Base-by-base conservation (phyloP, 2,113 vertebrate species). In the Plotosus lineatus region DNA sequence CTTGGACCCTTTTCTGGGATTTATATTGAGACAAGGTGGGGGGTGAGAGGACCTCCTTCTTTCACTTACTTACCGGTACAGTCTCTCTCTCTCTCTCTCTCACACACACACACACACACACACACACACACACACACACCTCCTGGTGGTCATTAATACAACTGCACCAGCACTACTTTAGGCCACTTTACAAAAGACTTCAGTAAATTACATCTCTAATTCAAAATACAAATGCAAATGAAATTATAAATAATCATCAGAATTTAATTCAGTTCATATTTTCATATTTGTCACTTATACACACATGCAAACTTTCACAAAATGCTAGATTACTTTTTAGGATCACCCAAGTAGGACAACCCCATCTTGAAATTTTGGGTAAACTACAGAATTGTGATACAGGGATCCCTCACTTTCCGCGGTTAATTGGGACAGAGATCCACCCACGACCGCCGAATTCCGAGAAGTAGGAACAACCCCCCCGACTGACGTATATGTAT, bases 61-160 rank as follows among this genome's bases (percentile, higher is more conserved):
- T 61, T 19, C 79, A 60, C 68, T 76, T 38, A 76, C 61, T 75
- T 31, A 46, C 56, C n/a, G n/a, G n/a, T n/a, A n/a, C 76, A 65
- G 50, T 66, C 60, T 66, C 81, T 79, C 56, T 61, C 60, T 63
- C 76, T 77, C 75, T 69, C 75, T 78, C 60, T 78, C 71, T 68
- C 82, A 69, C 55, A 61, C 63, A 75, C 65, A 42, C 42, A 56
- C 42, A 48, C 79, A 68, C 76, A 19, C 76, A 26, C 60, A 28
- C 77, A 36, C 23, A 21, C 65, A 28, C 75, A 48, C 48, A 33
- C 38, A 40, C 51, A 60, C 23, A 81, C 82, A 81, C 81, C 85
- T 71, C 79, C 85, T 83, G 46, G 69, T 86, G 85, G 82, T 23
- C 75, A 86, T 19, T 15, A 6, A 21, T 61, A 42, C 23, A 86